Evolutionary conservation across 1,140 invertebrate species (phyloP).

Genomic region (Steinernema khuongi): DNA sequence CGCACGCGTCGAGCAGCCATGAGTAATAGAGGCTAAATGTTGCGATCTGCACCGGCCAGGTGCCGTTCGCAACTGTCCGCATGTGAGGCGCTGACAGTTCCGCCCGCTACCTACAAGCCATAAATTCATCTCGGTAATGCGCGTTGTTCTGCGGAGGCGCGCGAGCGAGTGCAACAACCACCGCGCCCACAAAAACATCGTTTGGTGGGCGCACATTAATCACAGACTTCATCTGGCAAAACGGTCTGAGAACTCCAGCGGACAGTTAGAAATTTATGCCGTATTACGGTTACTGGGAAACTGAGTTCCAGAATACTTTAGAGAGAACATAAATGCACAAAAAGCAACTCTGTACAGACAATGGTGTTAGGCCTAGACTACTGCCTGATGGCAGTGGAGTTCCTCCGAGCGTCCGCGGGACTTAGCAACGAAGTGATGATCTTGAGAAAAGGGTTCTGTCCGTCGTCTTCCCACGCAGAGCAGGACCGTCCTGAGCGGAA

Average conservation of each 20-base stretch:
- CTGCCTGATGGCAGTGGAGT: slow-evolving; percentile 18
- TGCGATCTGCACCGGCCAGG: background rate
- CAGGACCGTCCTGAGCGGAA: slow-evolving; percentile 40
- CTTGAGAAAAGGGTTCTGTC: slow-evolving; percentile 43
- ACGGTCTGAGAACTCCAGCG: background rate
- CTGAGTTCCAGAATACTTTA: background rate
- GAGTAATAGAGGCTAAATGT: background rate
- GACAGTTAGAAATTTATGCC: background rate
- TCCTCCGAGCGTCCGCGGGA: slow-evolving; percentile 28
- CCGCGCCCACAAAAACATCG: no score
- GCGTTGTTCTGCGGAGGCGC: background rate
- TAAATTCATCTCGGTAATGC: background rate
- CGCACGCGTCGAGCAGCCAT: background rate
- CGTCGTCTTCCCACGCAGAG: slow-evolving; percentile 38
- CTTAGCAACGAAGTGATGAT: slow-evolving; percentile 32
- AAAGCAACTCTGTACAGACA: background rate
- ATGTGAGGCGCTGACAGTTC: no score
- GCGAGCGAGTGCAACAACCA: background rate
- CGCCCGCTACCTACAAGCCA: background rate
- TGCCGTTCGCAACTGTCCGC: background rate
- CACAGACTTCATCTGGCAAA: no score
- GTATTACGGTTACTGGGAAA: background rate
- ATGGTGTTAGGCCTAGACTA: background rate
- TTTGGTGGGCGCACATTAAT: no score
- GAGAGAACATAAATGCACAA: background rate